Percentiles rank a stretch among this genome's conserved stretches.
Conservation (phyloP, 2,888 invertebrate species). For the Temnothorax ravouxi region DNA sequence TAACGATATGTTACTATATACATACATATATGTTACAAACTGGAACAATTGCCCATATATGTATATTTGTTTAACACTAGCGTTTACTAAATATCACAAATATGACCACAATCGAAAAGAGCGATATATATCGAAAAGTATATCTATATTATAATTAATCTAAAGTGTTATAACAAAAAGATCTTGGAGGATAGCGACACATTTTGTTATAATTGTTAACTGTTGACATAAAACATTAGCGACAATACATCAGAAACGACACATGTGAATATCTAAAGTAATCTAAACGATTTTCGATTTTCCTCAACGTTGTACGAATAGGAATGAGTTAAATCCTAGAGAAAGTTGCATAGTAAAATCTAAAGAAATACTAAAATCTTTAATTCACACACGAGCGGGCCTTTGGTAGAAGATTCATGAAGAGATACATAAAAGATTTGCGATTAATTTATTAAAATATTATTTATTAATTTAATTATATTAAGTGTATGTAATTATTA, state of each 20-base stretch:
- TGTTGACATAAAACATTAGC: constrained; percentile 7
- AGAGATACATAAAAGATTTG: background rate
- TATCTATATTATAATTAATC: background rate
- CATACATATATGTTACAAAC: too few relatives aligned
- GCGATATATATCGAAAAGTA: constrained; percentile 21
- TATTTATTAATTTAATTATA: constrained; percentile 2
- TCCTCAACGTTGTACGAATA: background rate
- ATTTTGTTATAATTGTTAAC: constrained; percentile 38
- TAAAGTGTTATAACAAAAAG: constrained; percentile 29
- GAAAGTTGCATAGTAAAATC: background rate
- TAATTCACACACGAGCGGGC: background rate
- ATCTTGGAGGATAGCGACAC: constrained; percentile 10
- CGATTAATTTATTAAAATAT: background rate
- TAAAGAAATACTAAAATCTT: background rate
- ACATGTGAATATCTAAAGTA: constrained; percentile 27
- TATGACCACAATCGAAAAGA: constrained; percentile 19
- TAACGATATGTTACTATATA: too few relatives aligned
- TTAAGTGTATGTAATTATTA: too few relatives aligned
- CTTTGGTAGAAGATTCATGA: background rate
- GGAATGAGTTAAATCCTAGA: background rate
- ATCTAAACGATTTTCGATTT: too few relatives aligned
- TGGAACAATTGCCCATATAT: too few relatives aligned
- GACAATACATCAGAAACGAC: constrained; percentile 18
- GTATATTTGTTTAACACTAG: background rate
- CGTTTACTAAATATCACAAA: background rate